A percentile compares a stretch with the other conserved stretches of the same genome.
phyloP scores from a whole-genome alignment of 2,888 invertebrate genomes.

The Sycophila texana region DNA sequence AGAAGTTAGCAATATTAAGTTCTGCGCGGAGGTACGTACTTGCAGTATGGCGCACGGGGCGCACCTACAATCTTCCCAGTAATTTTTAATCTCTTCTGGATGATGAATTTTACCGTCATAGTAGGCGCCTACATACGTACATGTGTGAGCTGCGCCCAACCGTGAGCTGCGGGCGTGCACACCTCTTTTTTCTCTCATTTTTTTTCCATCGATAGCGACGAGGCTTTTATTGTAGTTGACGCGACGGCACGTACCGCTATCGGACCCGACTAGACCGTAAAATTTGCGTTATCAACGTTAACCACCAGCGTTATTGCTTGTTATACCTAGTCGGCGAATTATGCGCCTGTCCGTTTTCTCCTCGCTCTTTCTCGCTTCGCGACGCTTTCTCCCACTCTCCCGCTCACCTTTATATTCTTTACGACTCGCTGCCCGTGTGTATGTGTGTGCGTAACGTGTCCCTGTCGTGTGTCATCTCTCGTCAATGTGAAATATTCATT shows the following conservation, averaged over 20 bases:
- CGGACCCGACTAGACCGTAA: conserved; percentile 20
- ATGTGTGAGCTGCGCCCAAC: too few relatives aligned
- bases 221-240: not conserved
- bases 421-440: not conserved
- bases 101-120: too few relatives aligned
- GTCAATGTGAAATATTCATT: too few relatives aligned
- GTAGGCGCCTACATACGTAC: too few relatives aligned
- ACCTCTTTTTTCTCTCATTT: not conserved
- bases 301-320: conserved; percentile 40
- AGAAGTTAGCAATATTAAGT: too few relatives aligned
- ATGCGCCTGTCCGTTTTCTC: conserved; percentile 28
- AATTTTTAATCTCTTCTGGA: too few relatives aligned
- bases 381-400: not conserved
- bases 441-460: too few relatives aligned
- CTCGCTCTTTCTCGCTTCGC: not conserved
- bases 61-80: too few relatives aligned
- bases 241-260: not conserved
- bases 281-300: conserved; percentile 44
- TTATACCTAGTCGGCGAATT: conserved; percentile 41
- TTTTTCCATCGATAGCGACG: conserved; percentile 12
- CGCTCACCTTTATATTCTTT: not conserved
- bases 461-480: too few relatives aligned
- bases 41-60: too few relatives aligned
- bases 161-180: conserved; percentile 16
- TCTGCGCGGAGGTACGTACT: too few relatives aligned